Percentiles rank a stretch among this genome's conserved stretches.
Conservation (phyloP, 2,113 vertebrate genomes). For the Zingel zingel region DNA sequence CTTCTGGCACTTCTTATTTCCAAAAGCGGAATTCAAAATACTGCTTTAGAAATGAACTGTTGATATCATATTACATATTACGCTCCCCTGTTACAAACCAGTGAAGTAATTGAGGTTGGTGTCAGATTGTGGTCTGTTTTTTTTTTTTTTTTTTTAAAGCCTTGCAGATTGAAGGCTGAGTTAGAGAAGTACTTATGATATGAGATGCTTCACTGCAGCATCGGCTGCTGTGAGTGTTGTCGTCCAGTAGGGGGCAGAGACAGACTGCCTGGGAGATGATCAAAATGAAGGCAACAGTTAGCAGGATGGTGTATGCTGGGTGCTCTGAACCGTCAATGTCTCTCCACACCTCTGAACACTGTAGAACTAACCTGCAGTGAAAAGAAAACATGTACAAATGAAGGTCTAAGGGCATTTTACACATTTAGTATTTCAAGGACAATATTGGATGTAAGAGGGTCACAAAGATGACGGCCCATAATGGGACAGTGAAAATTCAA, state of each 20-base stretch:
- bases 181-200: constrained; percentile 73
- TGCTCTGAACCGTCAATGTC: background rate
- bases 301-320: constrained; percentile 14
- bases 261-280: constrained; percentile 60
- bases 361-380: constrained; percentile 20
- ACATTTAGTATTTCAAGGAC: background rate
- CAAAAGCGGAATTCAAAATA: constrained; percentile 67
- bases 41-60: constrained; percentile 76
- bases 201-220: constrained; percentile 35
- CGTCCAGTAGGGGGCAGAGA: constrained; percentile 83
- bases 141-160: constrained; percentile 43
- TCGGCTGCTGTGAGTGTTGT: constrained; percentile 6
- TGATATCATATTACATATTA: constrained; percentile 81
- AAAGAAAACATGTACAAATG: background rate
- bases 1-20: constrained; percentile 77
- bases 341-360: constrained; percentile 30
- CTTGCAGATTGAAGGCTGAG: constrained; percentile 72
- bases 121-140: constrained; percentile 81
- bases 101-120: constrained; percentile 82
- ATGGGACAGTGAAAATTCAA: background rate
- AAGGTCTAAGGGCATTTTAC: background rate
- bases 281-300: constrained; percentile 18
- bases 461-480: background rate
- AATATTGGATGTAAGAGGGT: background rate
- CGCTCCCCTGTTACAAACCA: constrained; percentile 66